Conservation (phyloP, 2,888 invertebrate species). For the Nomada goodeniana region DNA sequence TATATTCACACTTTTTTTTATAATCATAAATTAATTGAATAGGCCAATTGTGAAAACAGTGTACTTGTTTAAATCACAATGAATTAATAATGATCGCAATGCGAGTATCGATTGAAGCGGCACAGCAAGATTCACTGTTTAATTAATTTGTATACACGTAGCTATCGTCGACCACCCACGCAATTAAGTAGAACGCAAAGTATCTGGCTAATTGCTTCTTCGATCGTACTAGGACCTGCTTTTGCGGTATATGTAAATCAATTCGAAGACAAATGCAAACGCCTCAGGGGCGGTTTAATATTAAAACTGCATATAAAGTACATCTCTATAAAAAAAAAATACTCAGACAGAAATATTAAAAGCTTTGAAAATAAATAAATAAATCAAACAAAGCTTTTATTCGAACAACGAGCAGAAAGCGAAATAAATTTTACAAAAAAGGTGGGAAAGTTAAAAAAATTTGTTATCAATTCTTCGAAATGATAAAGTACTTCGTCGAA, state of each 20-base stretch:
- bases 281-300: not conserved
- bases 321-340: not conserved
- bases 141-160: not conserved
- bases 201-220: slow-evolving; percentile 21
- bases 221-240: slow-evolving; percentile 11
- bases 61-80: not conserved
- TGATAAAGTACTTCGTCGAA: no score
- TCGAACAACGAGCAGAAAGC: no score
- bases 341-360: not conserved
- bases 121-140: not conserved
- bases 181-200: slow-evolving; percentile 11
- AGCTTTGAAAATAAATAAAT: no score
- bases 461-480: no score
- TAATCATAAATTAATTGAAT: not conserved
- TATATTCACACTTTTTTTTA: not conserved
- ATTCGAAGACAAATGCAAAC: slow-evolving; percentile 4
- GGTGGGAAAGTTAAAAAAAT: no score
- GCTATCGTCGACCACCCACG: not conserved
- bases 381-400: no score
- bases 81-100: not conserved
- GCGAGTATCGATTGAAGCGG: not conserved
- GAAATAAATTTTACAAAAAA: no score
- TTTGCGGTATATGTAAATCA: slow-evolving; percentile 2
- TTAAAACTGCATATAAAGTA: not conserved
- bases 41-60: not conserved